Conservation (phyloP, 2,888 invertebrate species). For the Drosophila peninsularis region DNA sequence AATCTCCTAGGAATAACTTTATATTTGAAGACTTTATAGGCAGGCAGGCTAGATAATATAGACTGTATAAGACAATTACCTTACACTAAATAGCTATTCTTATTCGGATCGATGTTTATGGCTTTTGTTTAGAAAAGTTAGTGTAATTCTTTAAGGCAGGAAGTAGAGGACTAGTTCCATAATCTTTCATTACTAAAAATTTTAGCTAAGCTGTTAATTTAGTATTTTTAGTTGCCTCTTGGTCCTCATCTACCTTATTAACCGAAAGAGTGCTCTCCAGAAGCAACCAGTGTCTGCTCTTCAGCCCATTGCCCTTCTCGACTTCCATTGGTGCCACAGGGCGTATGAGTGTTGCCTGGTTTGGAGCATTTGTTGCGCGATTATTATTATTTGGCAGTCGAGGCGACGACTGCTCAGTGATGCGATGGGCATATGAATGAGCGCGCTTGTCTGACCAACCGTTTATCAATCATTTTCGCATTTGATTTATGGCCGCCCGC, state of each 20-base stretch:
- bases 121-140: too few species aligned
- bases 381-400: constrained; percentile 55
- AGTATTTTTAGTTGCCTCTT: background rate
- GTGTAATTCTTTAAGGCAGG: too few species aligned
- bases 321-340: constrained; percentile 34
- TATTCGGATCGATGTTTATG: too few species aligned
- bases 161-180: too few species aligned
- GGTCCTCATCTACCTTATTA: background rate
- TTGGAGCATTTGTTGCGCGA: constrained; percentile 32
- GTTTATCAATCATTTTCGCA: constrained; percentile 74
- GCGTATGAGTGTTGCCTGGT: constrained; percentile 62
- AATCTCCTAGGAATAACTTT: background rate
- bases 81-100: too few species aligned
- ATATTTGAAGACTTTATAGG: background rate
- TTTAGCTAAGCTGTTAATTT: background rate
- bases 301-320: background rate
- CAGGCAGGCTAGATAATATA: too few species aligned
- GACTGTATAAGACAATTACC: too few species aligned
- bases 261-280: background rate
- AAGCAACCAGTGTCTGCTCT: background rate
- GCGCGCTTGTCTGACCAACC: constrained; percentile 38
- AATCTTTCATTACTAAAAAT: too few species aligned
- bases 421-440: constrained; percentile 21
- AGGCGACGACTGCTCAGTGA: constrained; percentile 25
- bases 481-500: constrained; percentile 66